Base-by-base conservation (phyloP, 2,888 invertebrate genomes). In the Acanthosepion pharaonis region DNA sequence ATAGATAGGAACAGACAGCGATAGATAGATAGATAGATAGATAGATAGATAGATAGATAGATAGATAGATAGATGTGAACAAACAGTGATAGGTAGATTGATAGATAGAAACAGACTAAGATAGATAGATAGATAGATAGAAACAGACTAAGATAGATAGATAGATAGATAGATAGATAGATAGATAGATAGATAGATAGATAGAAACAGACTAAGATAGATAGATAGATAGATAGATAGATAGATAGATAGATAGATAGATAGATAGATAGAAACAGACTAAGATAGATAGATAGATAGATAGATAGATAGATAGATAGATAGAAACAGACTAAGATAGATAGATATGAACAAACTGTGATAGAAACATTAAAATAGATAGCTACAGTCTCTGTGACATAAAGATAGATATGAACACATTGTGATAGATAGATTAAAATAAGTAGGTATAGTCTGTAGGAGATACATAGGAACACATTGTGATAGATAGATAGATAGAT, bases 141-240 rank as follows among this genome's bases (percentile, higher is more conserved):
- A 51, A 51, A 51, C 1, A 51, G 51, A 51, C 15, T 11, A 6
- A 0, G 0, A 51, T 51, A 51, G 15, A 51, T 51, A 51, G 51
- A 51, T 51, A 51, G 51, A 51, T 51, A 51, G 51, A 51, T 51
- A 51, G 25, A 23, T 23, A 64, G 64, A 23, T 64, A 64, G 23
- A 64, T 64, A 64, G 23, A 64, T 64, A 78, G 2, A 78, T 78
- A n/a, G 9, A n/a, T 78, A 78, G 11, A 78, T 78, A 78, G 11
- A n/a, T 78, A n/a, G 9, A 59, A 20, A 23, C 23, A 59, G 23
- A 59, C 23, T 42, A n/a, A n/a, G n/a, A 78, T 78, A 33, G n/a
- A 78, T 78, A 78, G n/a, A 78, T 78, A 78, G n/a, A 78, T 78
- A 78, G n/a, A 78, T 78, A 78, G n/a, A 78, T 78, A 78, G n/a